Evolutionary conservation across 2,888 invertebrate species (phyloP).

Genomic region (Notodromas monacha): DNA sequence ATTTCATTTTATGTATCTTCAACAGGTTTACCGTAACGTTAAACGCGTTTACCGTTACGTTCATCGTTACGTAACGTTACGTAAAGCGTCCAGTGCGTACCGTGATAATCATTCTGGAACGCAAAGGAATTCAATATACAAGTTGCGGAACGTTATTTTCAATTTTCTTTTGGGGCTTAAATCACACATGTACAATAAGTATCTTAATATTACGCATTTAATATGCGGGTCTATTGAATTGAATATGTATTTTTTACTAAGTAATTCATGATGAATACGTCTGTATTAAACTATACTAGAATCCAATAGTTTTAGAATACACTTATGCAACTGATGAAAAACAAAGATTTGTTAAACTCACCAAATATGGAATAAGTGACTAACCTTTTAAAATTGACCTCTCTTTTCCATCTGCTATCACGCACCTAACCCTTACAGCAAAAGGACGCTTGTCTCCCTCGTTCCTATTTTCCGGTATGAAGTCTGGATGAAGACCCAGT

Average conservation of each 20-base stretch:
- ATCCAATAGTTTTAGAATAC: conserved; percentile 4
- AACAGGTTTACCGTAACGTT: conserved; percentile 4
- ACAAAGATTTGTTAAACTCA: conserved; percentile 4
- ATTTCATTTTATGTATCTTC: conserved; percentile 4
- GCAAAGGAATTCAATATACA: conserved; percentile 4
- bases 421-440: conserved; percentile 4
- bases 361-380: conserved; percentile 4
- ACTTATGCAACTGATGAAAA: conserved; percentile 4
- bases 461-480: conserved; percentile 4
- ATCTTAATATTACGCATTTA: conserved; percentile 2
- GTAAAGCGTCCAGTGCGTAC: conserved; percentile 4
- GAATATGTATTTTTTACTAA: conserved; percentile 4
- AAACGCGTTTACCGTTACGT: conserved; percentile 4
- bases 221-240: conserved; percentile 4
- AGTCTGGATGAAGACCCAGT: conserved; percentile 4
- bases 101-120: conserved; percentile 4
- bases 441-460: conserved; percentile 4
- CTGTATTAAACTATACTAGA: conserved; percentile 4
- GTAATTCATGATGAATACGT: conserved; percentile 4
- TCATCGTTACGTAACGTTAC: conserved; percentile 2
- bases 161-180: conserved; percentile 4
- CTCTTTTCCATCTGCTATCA: conserved; percentile 4
- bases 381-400: conserved; percentile 4
- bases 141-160: conserved; percentile 4
- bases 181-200: conserved; percentile 4